Conservation (phyloP, 2,113 vertebrate species). For the Xiphorhynchus elegans region DNA sequence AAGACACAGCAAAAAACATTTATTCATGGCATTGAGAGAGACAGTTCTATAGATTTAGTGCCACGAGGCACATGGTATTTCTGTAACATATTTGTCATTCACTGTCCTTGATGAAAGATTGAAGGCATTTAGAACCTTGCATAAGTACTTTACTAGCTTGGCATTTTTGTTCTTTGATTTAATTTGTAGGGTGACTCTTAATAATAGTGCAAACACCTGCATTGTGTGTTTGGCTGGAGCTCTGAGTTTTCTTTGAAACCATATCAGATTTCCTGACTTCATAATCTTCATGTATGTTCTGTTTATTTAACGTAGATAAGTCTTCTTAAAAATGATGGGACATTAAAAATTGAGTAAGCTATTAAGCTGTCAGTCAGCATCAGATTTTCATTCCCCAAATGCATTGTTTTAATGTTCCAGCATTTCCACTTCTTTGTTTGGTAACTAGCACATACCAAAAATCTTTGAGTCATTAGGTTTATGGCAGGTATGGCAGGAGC, state of each 20-base stretch:
- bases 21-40: not conserved
- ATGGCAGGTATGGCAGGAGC: not conserved
- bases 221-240: not conserved
- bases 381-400: not conserved
- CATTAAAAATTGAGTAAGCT: not conserved
- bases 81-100: not conserved
- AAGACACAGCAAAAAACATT: not conserved
- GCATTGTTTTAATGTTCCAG: not conserved
- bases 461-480: not conserved
- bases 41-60: not conserved
- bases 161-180: not conserved
- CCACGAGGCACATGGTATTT: not conserved
- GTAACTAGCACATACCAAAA: not conserved
- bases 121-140: not conserved
- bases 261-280: not conserved
- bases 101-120: not conserved
- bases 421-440: not conserved
- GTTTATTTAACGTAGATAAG: not conserved
- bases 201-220: not conserved
- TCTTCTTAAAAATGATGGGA: not conserved
- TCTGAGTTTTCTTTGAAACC: not conserved
- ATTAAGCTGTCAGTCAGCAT: not conserved
- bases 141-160: not conserved
- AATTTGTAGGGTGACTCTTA: not conserved
- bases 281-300: not conserved